A percentile compares a stretch with the other conserved stretches of the same genome.
Conservation (phyloP, 2,113 vertebrate species). For the Clinocottus analis region DNA sequence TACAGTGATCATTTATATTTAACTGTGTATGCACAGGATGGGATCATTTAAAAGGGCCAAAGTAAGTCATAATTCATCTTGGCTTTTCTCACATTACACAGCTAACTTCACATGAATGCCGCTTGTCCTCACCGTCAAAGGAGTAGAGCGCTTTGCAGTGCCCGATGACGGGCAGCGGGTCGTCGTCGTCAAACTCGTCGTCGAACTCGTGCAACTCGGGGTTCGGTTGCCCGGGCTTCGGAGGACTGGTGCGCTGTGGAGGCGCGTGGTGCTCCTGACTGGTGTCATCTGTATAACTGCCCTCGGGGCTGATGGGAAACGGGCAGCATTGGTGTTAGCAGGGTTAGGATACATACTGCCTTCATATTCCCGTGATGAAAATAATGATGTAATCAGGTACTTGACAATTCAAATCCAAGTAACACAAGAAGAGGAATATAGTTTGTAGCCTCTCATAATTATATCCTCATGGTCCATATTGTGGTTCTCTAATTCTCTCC, state of each 20-base stretch:
- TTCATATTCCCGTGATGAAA: too few relatives aligned
- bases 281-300: slow-evolving; percentile 96
- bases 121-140: slow-evolving; percentile 88
- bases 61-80: too few relatives aligned
- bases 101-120: not conserved
- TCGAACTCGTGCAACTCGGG: slow-evolving; percentile 91
- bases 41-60: too few relatives aligned
- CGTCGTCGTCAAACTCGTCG: slow-evolving; percentile 98
- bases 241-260: slow-evolving; percentile 55
- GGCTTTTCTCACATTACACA: too few relatives aligned
- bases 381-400: not conserved
- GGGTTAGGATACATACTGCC: not conserved
- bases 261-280: slow-evolving; percentile 92
- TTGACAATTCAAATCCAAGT: too few relatives aligned
- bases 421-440: too few relatives aligned
- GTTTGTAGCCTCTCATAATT: not conserved
- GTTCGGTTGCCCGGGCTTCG: slow-evolving; percentile 80
- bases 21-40: too few relatives aligned
- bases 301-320: slow-evolving; percentile 88
- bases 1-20: too few relatives aligned
- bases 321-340: not conserved
- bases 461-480: not conserved
- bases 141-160: slow-evolving; percentile 98
- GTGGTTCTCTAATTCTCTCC: too few relatives aligned
- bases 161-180: slow-evolving; percentile 95